Evolutionary conservation across 2,797 vertebrate species (phyloP).

Genomic region (Halcyon badia): DNA sequence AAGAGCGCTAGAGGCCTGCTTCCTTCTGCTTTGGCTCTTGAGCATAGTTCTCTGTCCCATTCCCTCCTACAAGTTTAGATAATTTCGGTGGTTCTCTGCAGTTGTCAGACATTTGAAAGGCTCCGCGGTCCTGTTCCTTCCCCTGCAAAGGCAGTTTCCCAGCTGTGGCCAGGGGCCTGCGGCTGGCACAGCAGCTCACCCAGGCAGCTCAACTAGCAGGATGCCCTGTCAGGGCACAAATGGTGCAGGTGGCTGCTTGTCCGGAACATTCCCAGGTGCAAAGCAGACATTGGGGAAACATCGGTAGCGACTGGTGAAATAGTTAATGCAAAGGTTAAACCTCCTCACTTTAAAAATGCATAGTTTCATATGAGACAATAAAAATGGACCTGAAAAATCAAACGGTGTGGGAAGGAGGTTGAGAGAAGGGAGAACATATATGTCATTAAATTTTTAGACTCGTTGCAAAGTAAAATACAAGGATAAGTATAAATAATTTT

Average conservation of each 20-base stretch:
- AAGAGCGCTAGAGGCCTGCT: neutral
- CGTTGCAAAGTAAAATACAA: neutral
- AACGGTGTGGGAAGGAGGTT: neutral
- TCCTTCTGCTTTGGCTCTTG: neutral
- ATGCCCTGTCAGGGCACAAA: neutral
- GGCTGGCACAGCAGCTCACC: neutral
- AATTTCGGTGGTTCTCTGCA: neutral
- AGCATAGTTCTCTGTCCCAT: neutral
- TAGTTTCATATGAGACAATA: neutral
- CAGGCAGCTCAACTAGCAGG: neutral
- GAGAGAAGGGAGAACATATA: rapidly evolving
- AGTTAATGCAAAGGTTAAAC: neutral
- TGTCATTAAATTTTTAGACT: neutral
- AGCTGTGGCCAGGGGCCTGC: neutral
- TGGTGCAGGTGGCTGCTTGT: neutral
- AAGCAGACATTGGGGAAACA: neutral
- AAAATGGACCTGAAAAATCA: neutral
- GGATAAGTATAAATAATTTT: neutral
- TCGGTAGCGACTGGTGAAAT: rapidly evolving
- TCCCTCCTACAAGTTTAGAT: neutral
- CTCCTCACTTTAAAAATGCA: neutral
- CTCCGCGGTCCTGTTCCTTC: neutral
- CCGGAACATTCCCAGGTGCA: neutral
- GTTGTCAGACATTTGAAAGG: neutral
- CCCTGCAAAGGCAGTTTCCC: neutral